Base-by-base conservation (phyloP, 2,888 invertebrate genomes). In the Pomacea canaliculata region DNA sequence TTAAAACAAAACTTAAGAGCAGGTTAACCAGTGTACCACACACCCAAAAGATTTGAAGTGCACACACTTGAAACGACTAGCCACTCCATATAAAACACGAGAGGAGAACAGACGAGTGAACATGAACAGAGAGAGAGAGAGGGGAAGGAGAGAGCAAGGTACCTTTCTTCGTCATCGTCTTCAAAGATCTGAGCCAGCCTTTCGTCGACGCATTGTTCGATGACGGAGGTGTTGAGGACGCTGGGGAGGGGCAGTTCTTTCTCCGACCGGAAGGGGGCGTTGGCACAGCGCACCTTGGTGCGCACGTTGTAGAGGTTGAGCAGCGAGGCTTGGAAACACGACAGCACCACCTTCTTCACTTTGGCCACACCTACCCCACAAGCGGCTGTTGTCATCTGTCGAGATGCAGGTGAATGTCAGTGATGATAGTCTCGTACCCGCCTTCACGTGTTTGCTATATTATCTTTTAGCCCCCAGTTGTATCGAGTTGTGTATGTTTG, bases 231-330 rank as follows among this genome's bases (percentile, higher is more conserved):
- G 63, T 73, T 78, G n/a, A 76, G 66, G n/a, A 80, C 79, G 3
- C 60, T 73, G 67, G 68, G 78, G 4, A 71, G 71, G 13, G 82
- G 81, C 19, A 82, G 76, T 46, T 82, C 81, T 2, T 76, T n/a
- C 63, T 79, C 70, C 37, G 82, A 82, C 72, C 79, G 78, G 76
- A 82, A 80, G 16, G 78, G 70, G 13, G 70, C 18, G 12, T 51
- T 66, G 23, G 70, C 68, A 62, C 83, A 80, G 13, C 77, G 68
- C 12, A 82, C 65, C 68, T 84, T 84, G 66, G 78, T 73, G 49
- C 80, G 78, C 23, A 84, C 79, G 65, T 84, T 84, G 77, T 84
- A 80, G 56, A 84, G 71, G 76, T 84, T 84, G 23, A 78, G 71
- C 13, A 83, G 73, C 0, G 74, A 70, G 51, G 81, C 81, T 66